Conservation (phyloP, 2,797 vertebrate species). For the Megalops cyprinoides region DNA sequence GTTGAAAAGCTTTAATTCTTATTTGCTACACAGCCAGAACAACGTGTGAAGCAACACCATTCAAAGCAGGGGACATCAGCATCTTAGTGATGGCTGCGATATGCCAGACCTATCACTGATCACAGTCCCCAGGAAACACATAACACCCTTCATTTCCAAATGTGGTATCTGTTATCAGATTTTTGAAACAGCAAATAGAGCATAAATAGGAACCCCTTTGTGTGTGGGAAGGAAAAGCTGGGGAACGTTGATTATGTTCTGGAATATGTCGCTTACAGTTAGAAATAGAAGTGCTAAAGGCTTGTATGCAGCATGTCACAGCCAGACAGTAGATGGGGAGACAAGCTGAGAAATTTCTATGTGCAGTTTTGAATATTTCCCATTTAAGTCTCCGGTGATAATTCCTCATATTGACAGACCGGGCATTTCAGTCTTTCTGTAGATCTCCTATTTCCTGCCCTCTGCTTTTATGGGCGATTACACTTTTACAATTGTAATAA, state of each 20-base stretch:
- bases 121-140: too few species aligned
- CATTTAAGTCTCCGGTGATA: neutral
- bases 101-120: too few species aligned
- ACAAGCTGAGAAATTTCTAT: neutral
- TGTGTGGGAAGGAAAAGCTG: neutral
- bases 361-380: neutral
- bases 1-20: too few species aligned
- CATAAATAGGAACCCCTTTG: neutral
- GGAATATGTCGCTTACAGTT: neutral
- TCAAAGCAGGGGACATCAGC: too few species aligned
- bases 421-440: neutral
- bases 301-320: neutral
- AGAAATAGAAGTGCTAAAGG: neutral
- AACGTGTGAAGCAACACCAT: too few species aligned
- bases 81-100: too few species aligned
- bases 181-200: neutral
- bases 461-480: constrained; percentile 8
- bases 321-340: neutral
- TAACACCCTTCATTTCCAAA: too few species aligned
- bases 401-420: constrained; percentile 1
- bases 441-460: neutral
- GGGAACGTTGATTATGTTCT: neutral
- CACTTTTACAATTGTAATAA: constrained; percentile 6
- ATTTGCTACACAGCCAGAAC: too few species aligned
- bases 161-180: neutral